Evolutionary conservation across 2,797 vertebrate species (phyloP).

Genomic region (Bradypodion ventrale): DNA sequence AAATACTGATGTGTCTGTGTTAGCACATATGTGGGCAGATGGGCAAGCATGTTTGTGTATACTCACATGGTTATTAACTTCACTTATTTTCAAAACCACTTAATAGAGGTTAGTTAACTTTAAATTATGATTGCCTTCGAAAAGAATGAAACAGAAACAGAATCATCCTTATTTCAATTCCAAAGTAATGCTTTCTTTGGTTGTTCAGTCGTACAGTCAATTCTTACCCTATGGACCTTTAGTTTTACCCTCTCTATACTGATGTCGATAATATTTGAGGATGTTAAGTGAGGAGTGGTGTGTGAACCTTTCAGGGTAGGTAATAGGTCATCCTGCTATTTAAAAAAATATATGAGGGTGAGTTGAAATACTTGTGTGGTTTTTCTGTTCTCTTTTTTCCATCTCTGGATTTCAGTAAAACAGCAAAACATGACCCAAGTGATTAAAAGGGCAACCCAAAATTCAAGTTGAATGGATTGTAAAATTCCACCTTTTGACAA

Average conservation of each 20-base stretch:
- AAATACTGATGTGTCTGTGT: rapidly evolving
- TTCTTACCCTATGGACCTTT: too few species aligned
- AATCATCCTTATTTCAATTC: background rate
- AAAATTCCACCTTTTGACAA: background rate
- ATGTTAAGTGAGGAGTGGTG: background rate
- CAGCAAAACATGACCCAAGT: background rate
- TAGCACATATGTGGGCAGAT: background rate
- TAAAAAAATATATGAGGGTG: background rate
- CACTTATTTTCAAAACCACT: background rate
- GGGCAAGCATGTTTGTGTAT: background rate
- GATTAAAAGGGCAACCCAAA: background rate
- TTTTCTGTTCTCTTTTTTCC: background rate
- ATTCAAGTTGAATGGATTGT: background rate
- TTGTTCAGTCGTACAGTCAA: too few species aligned
- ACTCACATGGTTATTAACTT: rapidly evolving
- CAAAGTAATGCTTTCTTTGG: background rate
- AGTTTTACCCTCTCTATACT: too few species aligned
- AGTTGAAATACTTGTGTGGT: too few species aligned
- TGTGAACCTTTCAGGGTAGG: background rate
- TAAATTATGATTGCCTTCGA: background rate
- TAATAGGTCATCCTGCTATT: background rate
- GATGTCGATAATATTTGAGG: too few species aligned
- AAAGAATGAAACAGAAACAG: background rate
- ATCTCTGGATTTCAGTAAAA: background rate
- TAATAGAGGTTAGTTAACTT: background rate